Evolutionary conservation across 2,113 vertebrate species (phyloP).

Genomic region (Melanerpes aurifrons): DNA sequence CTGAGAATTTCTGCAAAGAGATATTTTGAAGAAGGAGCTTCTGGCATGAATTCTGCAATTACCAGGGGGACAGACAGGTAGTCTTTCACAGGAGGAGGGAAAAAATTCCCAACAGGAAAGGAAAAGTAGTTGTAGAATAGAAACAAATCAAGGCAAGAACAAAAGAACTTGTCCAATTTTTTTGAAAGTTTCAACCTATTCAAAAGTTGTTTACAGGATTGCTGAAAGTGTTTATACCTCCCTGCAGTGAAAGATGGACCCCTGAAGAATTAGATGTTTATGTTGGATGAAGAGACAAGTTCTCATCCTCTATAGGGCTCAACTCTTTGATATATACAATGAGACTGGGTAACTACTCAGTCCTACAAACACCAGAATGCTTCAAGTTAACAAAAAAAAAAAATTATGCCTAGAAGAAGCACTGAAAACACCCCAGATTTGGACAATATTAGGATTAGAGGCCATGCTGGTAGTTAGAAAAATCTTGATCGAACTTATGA

Average conservation of each 20-base stretch:
- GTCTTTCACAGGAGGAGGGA: background rate
- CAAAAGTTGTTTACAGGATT: background rate
- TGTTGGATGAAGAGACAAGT: background rate
- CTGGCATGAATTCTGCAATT: slow-evolving; percentile 36
- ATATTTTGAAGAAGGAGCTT: slow-evolving; percentile 38
- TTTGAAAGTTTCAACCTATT: background rate
- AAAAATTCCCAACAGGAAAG: slow-evolving; percentile 16
- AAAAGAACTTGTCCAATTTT: background rate
- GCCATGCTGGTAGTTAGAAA: background rate
- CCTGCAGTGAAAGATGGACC: background rate
- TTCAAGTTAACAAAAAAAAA: background rate
- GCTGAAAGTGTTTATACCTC: background rate
- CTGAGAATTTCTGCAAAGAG: slow-evolving; percentile 36
- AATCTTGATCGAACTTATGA: background rate
- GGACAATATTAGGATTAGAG: background rate
- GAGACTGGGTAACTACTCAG: background rate
- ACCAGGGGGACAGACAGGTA: slow-evolving; percentile 15
- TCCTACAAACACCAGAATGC: background rate
- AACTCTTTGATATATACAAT: background rate
- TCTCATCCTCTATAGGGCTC: background rate
- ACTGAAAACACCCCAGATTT: background rate
- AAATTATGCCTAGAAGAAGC: background rate
- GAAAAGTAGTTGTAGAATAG: background rate
- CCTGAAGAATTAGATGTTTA: background rate
- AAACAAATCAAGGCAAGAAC: slow-evolving; percentile 21